phyloP scores from a whole-genome alignment of 2,797 vertebrate species.

The Ambastaia sidthimunki region DNA sequence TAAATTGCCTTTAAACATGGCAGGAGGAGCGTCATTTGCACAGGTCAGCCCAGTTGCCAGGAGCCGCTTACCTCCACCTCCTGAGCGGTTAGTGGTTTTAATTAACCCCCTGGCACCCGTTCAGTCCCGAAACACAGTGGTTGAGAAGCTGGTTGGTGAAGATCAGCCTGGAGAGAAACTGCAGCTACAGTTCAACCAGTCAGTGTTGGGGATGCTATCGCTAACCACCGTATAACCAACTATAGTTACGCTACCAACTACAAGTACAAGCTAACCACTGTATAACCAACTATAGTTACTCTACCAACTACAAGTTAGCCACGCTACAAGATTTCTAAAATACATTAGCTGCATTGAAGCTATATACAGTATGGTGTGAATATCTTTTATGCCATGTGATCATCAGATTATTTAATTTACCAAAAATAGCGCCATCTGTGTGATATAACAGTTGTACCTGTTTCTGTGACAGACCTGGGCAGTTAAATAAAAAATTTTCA shows the following conservation, averaged over 20 bases:
- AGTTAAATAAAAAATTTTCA: background rate
- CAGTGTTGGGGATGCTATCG: background rate
- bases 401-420: background rate
- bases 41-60: slow-evolving; percentile 54
- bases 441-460: background rate
- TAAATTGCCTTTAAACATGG: slow-evolving; percentile 60
- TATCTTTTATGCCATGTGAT: background rate
- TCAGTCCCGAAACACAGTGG: slow-evolving; percentile 41
- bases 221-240: too few relatives aligned
- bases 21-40: slow-evolving; percentile 54
- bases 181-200: slow-evolving; percentile 6
- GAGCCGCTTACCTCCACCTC: slow-evolving; percentile 53
- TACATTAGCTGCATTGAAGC: background rate
- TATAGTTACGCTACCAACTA: background rate
- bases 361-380: background rate
- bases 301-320: background rate
- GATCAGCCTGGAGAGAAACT: slow-evolving; percentile 3
- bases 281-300: background rate
- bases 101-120: slow-evolving; percentile 64
- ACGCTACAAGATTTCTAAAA: background rate
- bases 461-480: background rate
- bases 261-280: too few relatives aligned
- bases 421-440: background rate
- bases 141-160: slow-evolving; percentile 18
- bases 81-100: slow-evolving; percentile 67